Base-by-base conservation (phyloP, 2,888 invertebrate genomes). In the Pyrgus malvae region DNA sequence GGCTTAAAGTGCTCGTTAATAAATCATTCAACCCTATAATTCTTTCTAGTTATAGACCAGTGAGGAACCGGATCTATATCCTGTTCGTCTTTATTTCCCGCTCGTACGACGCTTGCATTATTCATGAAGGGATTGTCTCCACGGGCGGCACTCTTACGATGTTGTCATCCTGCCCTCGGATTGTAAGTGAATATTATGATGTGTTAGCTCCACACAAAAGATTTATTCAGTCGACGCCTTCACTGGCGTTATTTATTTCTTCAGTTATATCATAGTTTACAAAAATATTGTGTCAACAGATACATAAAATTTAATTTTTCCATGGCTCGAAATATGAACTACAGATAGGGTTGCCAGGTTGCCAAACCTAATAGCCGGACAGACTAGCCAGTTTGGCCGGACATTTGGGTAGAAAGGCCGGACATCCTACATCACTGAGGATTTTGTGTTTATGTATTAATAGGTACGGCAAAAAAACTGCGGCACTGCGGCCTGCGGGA, bases 61-160 rank as follows among this genome's bases (percentile, higher is more conserved):
- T 33, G 71, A 73, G 76, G 75, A 76, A 86, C 85, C 86, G 87
- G 86, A 87, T 83, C 78, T 82, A 66, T 84, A 80, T 87, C 87
- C 87, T 80, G 83, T 72, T 70, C 63, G 64, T 58, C 60, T 65
- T 63, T 65, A 73, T 73, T 74, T 76, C 76, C 79, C 72, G 68
- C 68, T 61, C 63, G 66, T 57, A 58, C 64, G 63, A 58, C 63
- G 51, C n/a, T 51, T 84, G 80, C 80, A 87, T 86, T 69, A 86
- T 87, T 79, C 80, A 84, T 74, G 45, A 45, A 23, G 29, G 45
- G 45, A 55, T 48, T 48, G 51, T 53, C 51, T 46, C 49, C 44
- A 41, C 25, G 46, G 31, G 38, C 48, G 48, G 33, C 12, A 12
- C 50, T 55, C 48, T 57, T 48, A 45, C 45, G 53, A 37, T 16